These are phyloP conservation scores for Drosophila pandora DNA, from an alignment of 1,140 invertebrate species.

Conservation along the genomic window DNA sequence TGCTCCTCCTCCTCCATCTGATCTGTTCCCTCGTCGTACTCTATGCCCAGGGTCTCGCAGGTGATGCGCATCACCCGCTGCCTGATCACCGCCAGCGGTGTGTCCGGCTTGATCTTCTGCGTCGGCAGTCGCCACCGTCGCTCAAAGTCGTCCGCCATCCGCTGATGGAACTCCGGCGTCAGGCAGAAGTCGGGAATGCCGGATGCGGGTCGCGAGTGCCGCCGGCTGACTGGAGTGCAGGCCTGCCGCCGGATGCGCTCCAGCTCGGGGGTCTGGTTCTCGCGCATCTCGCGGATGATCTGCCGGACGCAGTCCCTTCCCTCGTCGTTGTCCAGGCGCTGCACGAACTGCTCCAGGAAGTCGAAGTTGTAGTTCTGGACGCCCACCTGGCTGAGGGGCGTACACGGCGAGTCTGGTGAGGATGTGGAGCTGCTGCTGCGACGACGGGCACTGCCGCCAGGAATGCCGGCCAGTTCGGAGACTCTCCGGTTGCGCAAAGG, in stretches of 20 bases:
- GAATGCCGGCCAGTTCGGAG: constrained; percentile 60
- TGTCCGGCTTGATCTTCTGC: constrained; percentile 71
- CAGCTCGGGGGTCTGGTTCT: constrained; percentile 77
- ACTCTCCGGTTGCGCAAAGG: constrained; percentile 72
- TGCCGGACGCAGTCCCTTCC: constrained; percentile 70
- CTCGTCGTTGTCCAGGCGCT: constrained; percentile 61
- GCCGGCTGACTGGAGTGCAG: constrained; percentile 65
- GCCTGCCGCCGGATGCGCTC: constrained; percentile 74
- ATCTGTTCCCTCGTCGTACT: constrained; percentile 34
- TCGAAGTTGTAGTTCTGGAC: constrained; percentile 63
- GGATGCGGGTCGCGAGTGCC: constrained; percentile 33
- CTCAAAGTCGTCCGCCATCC: constrained; percentile 79
- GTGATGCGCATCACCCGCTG: constrained; percentile 71
- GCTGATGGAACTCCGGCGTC: constrained; percentile 74
- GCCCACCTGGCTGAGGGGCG: constrained; percentile 49
- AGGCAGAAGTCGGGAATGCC: constrained; percentile 78
- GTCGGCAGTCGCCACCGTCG: constrained; percentile 75
- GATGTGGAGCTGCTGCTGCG: constrained; percentile 20
- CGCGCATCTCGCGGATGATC: constrained; percentile 75
- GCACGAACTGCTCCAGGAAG: constrained; percentile 67
- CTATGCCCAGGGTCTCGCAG: constrained; percentile 73
- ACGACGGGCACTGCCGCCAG: constrained; percentile 7
- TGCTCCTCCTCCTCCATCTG: neutral
- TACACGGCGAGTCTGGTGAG: constrained; percentile 61
- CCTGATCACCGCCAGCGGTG: constrained; percentile 71